Base-by-base conservation (phyloP, 2,113 vertebrate genomes). In the Peromyscus maniculatus region DNA sequence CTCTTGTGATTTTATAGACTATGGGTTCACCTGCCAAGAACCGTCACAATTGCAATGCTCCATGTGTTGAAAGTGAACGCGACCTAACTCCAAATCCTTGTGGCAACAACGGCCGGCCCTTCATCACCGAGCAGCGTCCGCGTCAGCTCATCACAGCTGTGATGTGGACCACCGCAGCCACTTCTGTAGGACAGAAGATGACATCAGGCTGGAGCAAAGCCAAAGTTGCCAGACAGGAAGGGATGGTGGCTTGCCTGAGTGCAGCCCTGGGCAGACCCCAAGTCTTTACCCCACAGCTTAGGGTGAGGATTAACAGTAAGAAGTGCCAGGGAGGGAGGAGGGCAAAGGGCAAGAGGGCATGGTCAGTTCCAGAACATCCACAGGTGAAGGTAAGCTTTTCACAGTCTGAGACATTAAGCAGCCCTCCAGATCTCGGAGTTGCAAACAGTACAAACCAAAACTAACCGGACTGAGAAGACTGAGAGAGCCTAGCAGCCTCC, bases 91-190 rank as follows among this genome's bases (percentile, higher is more conserved):
- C 15, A 59, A 7, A 7, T 28, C 24, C 31, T 3, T n/a, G 24
- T 11, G 28, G 36, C 67, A 64, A 36, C 6, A 17, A 0, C 0
- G 5, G 75, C 5, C 0, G 9, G 69, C 4, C n/a, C 78, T 33
- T n/a, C 19, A 1, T 67, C 33, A 4, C 12, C 4, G 7, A 39
- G 55, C 87, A 80, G 89, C 13, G 1, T 0, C 24, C 1, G 0
- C 4, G 3, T 31, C 26, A 28, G 74, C 36, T 15, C 12, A 39
- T 4, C 28, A 8, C 2, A 28, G 28, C 69, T 21, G 75, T 19
- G 9, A 36, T 6, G 7, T 67, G n/a, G 71, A 43, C 15, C 28
- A 7, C 33, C 33, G 7, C 21, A 0, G 15, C 0, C 3, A 17
- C 8, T 26, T 67, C 80, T 10, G 0, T 9, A 10, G 15, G 24